phyloP scores from a whole-genome alignment of 2,113 vertebrate species.

The Numida meleagris region DNA sequence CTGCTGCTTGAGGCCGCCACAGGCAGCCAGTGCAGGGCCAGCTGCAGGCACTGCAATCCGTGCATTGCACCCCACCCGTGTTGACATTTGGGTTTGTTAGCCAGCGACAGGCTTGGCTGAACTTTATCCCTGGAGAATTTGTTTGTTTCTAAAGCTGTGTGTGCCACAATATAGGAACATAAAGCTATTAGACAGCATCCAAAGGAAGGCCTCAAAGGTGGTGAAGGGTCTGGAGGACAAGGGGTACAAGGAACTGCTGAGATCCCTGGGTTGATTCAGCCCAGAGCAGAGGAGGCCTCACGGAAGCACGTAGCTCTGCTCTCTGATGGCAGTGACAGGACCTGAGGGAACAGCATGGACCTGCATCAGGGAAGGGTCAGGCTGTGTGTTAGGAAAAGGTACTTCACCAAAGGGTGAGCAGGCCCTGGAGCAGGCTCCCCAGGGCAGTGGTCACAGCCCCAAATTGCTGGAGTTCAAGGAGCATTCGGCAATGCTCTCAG shows the following conservation, averaged over 20 bases:
- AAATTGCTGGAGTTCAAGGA: not conserved
- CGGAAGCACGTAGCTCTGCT: not conserved
- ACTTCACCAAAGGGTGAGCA: no score
- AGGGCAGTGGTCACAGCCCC: no score
- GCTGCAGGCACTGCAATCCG: no score
- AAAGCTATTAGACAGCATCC: not conserved
- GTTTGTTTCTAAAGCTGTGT: not conserved
- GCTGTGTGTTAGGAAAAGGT: no score
- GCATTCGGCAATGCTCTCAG: not conserved
- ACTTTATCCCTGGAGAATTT: not conserved
- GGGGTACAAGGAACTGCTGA: not conserved
- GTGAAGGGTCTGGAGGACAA: not conserved
- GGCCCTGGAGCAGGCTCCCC: no score
- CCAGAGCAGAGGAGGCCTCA: not conserved
- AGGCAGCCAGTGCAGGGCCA: not conserved
- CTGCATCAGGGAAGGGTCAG: not conserved
- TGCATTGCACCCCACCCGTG: not conserved
- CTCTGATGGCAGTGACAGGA: not conserved
- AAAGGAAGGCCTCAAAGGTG: not conserved
- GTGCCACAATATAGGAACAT: not conserved
- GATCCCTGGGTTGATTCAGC: not conserved
- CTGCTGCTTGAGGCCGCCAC: not conserved
- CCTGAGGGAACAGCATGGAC: not conserved
- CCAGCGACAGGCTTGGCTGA: not conserved
- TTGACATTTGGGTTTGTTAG: not conserved